phyloP scores from a whole-genome alignment of 2,797 vertebrate species.

The Chaetophractus vellerosus region DNA sequence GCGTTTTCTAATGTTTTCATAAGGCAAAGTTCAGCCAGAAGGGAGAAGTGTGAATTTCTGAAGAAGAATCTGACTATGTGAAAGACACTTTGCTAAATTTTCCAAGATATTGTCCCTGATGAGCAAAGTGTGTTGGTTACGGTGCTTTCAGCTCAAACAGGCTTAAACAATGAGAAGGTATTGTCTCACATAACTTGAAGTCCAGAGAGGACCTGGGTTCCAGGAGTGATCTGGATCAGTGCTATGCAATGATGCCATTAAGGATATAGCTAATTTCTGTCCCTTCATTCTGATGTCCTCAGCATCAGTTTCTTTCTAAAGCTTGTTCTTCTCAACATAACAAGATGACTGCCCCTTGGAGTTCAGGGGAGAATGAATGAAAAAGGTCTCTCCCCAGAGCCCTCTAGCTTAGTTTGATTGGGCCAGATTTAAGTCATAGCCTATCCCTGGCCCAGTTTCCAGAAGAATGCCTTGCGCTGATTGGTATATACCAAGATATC shows the following conservation, averaged over 20 bases:
- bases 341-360: background rate
- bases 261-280: background rate
- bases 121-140: background rate
- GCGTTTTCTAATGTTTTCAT: background rate
- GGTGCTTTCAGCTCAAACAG: background rate
- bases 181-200: background rate
- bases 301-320: background rate
- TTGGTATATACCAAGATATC: background rate
- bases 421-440: background rate
- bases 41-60: background rate
- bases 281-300: background rate
- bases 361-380: background rate
- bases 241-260: background rate
- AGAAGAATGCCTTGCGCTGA: background rate
- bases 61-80: background rate
- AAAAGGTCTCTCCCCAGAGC: background rate
- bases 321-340: background rate
- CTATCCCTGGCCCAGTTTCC: background rate
- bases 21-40: conserved; percentile 25
- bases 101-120: background rate
- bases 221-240: background rate
- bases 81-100: conserved; percentile 20
- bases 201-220: background rate
- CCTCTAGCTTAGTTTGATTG: background rate
- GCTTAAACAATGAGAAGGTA: background rate